These are phyloP conservation scores for Heliconius eleuchia DNA, from an alignment of 1,140 invertebrate species.

Conservation along the genomic window DNA sequence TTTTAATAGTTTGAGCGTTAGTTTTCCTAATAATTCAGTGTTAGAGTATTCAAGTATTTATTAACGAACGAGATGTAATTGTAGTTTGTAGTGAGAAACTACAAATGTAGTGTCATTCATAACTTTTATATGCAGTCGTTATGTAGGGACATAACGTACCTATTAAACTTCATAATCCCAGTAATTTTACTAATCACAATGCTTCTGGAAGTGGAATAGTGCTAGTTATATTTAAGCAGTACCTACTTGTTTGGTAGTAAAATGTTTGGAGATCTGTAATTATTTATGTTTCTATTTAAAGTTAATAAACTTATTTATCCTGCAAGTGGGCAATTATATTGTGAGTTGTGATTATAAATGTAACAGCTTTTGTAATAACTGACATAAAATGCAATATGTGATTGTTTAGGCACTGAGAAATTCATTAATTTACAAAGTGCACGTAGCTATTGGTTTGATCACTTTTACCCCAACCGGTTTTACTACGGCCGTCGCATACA, in stretches of 20 bases:
- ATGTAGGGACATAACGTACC: background rate
- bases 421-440: conserved; percentile 27
- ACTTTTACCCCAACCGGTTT: conserved; percentile 27
- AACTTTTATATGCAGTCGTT: background rate
- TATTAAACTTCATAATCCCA: background rate
- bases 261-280: background rate
- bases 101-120: background rate
- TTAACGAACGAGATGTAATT: background rate
- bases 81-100: background rate
- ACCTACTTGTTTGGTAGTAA: background rate
- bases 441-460: conserved; percentile 27
- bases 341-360: too few species aligned
- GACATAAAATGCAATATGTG: background rate
- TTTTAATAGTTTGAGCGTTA: background rate
- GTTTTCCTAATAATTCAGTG: background rate
- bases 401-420: background rate
- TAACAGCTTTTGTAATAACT: background rate
- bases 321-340: too few species aligned
- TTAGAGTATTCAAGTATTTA: background rate
- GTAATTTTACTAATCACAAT: background rate
- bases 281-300: too few species aligned
- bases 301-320: too few species aligned
- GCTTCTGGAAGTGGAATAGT: background rate
- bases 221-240: background rate
- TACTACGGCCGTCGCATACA: conserved; percentile 5